Evolutionary conservation across 2,888 invertebrate species (phyloP).

Genomic region (Hydropsyche betteni): DNA sequence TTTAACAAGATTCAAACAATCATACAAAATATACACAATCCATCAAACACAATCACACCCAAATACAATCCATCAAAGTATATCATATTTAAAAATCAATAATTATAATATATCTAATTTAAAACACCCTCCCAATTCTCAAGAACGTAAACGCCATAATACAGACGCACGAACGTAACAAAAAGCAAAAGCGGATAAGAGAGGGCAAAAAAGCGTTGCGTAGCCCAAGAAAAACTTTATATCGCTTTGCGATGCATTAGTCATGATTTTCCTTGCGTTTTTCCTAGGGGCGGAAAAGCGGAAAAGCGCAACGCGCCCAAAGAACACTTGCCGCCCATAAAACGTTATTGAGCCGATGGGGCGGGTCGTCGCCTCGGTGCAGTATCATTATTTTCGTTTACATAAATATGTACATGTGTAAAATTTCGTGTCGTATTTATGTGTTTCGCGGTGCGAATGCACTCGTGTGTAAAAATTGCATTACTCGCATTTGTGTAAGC

Average conservation of each 20-base stretch:
- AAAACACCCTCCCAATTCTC: too few species aligned
- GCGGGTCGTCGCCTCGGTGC: not conserved
- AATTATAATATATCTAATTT: too few species aligned
- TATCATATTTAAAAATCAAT: too few species aligned
- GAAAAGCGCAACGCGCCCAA: not conserved
- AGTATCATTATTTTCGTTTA: too few species aligned
- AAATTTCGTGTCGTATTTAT: slow-evolving; percentile 11
- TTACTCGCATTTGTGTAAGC: slow-evolving; percentile 38
- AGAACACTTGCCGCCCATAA: slow-evolving; percentile 33
- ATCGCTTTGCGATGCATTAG: slow-evolving; percentile 27
- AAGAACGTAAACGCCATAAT: not conserved
- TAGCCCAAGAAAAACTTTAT: slow-evolving; percentile 27
- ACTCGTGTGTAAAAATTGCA: slow-evolving; percentile 46
- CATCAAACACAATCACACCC: too few species aligned
- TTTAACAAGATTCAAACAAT: too few species aligned
- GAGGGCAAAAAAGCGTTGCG: slow-evolving; percentile 5
- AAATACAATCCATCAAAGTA: too few species aligned
- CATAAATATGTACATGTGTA: too few species aligned
- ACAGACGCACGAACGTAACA: not conserved
- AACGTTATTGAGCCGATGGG: slow-evolving; percentile 24
- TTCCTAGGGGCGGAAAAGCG: not conserved
- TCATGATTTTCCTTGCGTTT: slow-evolving; percentile 21
- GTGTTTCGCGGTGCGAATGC: slow-evolving; percentile 37
- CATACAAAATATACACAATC: too few species aligned
- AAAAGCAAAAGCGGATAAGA: not conserved